Conservation (phyloP, 2,797 vertebrate genomes). For the Aphelocoma californica region DNA sequence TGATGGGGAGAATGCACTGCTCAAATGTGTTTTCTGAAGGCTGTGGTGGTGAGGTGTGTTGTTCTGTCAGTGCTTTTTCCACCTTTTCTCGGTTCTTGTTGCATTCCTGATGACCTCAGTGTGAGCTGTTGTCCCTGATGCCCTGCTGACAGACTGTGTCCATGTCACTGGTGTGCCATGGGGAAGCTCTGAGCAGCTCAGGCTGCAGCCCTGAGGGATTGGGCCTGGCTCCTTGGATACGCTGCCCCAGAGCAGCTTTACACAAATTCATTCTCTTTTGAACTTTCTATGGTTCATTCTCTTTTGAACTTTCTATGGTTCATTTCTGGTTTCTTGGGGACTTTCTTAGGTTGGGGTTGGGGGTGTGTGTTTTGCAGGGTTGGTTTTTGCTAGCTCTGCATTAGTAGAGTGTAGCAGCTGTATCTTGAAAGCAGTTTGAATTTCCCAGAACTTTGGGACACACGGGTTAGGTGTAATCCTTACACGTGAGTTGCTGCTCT, state of each 20-base stretch:
- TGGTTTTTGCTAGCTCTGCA: neutral
- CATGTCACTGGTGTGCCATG: accelerated
- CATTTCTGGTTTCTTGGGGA: neutral
- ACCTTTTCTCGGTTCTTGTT: accelerated
- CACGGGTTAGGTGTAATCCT: neutral
- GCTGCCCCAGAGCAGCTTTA: neutral
- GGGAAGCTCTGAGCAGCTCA: neutral
- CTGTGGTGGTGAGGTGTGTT: neutral
- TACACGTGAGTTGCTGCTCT: neutral
- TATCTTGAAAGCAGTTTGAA: neutral
- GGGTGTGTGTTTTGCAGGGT: accelerated
- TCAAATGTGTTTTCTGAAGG: neutral
- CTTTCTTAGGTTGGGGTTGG: accelerated
- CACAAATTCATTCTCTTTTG: neutral
- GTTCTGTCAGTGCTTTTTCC: neutral
- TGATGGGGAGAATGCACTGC: accelerated
- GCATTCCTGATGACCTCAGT: neutral
- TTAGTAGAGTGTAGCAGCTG: neutral
- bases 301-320: neutral
- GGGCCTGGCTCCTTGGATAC: neutral
- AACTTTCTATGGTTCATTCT: neutral
- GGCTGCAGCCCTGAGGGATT: neutral
- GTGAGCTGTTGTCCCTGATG: neutral
- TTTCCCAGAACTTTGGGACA: neutral
- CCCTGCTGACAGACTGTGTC: neutral